phyloP scores from a whole-genome alignment of 2,888 invertebrate species.

The Diadegma fenestrale region DNA sequence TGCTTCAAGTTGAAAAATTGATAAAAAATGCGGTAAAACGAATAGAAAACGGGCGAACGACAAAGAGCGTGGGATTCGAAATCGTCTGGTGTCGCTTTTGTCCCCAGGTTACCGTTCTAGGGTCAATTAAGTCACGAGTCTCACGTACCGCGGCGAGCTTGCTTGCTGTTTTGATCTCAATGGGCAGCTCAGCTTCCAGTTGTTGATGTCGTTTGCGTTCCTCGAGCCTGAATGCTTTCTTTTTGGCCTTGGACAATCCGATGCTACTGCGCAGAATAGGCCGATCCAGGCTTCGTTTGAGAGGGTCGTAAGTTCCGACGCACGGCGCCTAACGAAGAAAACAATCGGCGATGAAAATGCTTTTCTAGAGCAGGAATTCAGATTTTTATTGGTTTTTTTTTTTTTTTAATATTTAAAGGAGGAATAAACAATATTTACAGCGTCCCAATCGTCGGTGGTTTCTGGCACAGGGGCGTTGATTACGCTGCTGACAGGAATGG shows the following conservation, averaged over 20 bases:
- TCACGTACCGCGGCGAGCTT: not conserved
- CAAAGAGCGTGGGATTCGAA: too few relatives aligned
- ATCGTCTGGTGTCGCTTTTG: too few relatives aligned
- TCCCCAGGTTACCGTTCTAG: too few relatives aligned
- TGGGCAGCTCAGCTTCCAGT: constrained; percentile 39
- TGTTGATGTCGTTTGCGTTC: constrained; percentile 68
- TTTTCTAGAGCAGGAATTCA: too few relatives aligned
- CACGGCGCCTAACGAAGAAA: constrained; percentile 61
- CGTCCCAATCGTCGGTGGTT: constrained; percentile 68
- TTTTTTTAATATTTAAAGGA: not conserved
- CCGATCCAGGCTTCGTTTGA: constrained; percentile 51
- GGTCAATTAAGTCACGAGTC: too few relatives aligned
- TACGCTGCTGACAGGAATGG: constrained; percentile 18
- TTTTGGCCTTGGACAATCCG: constrained; percentile 71
- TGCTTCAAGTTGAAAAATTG: too few relatives aligned
- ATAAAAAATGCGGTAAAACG: too few relatives aligned
- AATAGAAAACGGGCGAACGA: too few relatives aligned
- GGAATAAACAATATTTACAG: constrained; percentile 32
- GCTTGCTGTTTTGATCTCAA: not conserved
- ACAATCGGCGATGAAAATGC: not conserved
- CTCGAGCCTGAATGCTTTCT: constrained; percentile 57
- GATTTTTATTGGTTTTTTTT: not conserved
- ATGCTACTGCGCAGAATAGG: constrained; percentile 56
- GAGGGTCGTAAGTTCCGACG: constrained; percentile 70
- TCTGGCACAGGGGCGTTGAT: not conserved